Evolutionary conservation across 2,888 invertebrate genomes (phyloP).

Genomic region (Pherbina coryleti): DNA sequence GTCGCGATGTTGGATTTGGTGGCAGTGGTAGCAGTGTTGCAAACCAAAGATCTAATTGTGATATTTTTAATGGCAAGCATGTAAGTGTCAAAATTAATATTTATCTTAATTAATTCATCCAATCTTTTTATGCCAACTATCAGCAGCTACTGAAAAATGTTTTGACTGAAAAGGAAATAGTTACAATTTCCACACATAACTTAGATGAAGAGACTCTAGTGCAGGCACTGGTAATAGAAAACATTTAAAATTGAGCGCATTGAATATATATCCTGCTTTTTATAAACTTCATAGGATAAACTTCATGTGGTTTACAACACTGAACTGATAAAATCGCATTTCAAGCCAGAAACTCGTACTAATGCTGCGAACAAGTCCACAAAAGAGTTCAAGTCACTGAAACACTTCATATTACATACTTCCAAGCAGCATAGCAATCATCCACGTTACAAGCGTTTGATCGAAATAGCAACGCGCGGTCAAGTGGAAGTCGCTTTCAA

Average conservation of each 20-base stretch:
- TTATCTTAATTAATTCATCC: neutral
- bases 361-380: slow-evolving; percentile 33
- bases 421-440: slow-evolving; percentile 67
- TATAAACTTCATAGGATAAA: slow-evolving; percentile 57
- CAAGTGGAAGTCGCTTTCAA: slow-evolving; percentile 63
- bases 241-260: neutral
- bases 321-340: slow-evolving; percentile 59
- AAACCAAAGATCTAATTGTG: slow-evolving; percentile 62
- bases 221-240: slow-evolving; percentile 63
- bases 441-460: slow-evolving; percentile 62
- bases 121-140: slow-evolving; percentile 26
- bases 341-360: slow-evolving; percentile 47
- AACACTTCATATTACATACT: slow-evolving; percentile 62
- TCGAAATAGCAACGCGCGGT: slow-evolving; percentile 60
- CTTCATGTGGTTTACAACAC: slow-evolving; percentile 63
- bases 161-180: slow-evolving; percentile 58
- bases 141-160: slow-evolving; percentile 48
- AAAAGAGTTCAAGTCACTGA: slow-evolving; percentile 56
- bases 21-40: slow-evolving; percentile 35
- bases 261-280: neutral
- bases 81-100: slow-evolving; percentile 47
- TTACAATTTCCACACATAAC: slow-evolving; percentile 62
- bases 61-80: slow-evolving; percentile 58
- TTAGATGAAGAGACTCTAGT: slow-evolving; percentile 64
- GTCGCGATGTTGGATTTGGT: neutral